phyloP scores from a whole-genome alignment of 2,797 vertebrate genomes.

The Argyrosomus regius region DNA sequence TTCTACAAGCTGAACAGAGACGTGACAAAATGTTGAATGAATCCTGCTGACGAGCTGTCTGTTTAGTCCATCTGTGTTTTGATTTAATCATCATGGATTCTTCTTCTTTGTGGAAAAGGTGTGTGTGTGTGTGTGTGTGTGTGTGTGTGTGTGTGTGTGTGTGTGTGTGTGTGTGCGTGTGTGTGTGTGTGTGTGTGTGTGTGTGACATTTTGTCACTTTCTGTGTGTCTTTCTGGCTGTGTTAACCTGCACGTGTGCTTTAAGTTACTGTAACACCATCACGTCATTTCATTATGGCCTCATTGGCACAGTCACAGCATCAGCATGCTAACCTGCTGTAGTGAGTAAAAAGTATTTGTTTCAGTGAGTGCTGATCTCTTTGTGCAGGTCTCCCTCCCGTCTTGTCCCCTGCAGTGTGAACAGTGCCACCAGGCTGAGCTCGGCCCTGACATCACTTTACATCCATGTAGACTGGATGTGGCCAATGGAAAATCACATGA shows the following conservation, averaged over 20 bases:
- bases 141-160: too few species aligned
- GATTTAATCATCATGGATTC: too few species aligned
- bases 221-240: background rate
- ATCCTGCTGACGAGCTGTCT: background rate
- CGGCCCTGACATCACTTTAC: background rate
- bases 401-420: conserved; percentile 53
- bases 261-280: background rate
- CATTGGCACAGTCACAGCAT: background rate
- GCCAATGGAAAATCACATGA: background rate
- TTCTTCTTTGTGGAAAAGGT: too few species aligned
- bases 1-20: background rate
- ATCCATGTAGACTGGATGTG: background rate
- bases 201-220: background rate
- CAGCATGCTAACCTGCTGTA: background rate
- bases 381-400: conserved; percentile 44
- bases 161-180: too few species aligned
- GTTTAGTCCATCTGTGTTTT: background rate
- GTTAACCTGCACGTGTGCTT: background rate
- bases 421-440: conserved; percentile 6
- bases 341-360: background rate
- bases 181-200: too few species aligned
- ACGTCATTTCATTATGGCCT: background rate
- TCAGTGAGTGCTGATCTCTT: conserved; percentile 1
- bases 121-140: too few species aligned
- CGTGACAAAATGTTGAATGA: background rate